Percentiles rank a stretch among this genome's conserved stretches.
These are phyloP conservation scores for Hemichromis elongatus DNA, from an alignment of 2,113 vertebrate genomes.

Conservation along the genomic window DNA sequence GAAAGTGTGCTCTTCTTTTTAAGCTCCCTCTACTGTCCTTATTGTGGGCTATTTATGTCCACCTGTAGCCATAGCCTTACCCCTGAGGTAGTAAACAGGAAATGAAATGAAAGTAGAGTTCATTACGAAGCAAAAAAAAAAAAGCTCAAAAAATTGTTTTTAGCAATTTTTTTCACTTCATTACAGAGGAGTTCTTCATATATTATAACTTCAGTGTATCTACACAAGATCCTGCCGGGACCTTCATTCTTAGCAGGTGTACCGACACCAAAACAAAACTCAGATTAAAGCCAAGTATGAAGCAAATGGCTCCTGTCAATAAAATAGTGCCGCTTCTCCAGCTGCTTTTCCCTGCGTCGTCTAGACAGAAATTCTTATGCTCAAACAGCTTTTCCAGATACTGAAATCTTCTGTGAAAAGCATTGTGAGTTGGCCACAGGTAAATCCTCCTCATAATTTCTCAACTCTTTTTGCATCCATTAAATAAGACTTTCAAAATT, in stretches of 20 bases:
- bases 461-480: neutral
- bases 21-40: neutral
- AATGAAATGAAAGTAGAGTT: neutral
- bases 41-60: neutral
- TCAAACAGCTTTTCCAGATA: constrained; percentile 7
- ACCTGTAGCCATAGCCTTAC: neutral
- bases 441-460: neutral
- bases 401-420: constrained; percentile 16
- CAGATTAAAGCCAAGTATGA: constrained; percentile 17
- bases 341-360: constrained; percentile 23
- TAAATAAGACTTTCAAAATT: neutral
- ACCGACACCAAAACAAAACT: neutral
- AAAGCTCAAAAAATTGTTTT: neutral
- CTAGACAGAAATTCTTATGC: constrained; percentile 45
- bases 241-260: constrained; percentile 14
- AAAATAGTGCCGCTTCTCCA: constrained; percentile 34
- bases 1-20: neutral
- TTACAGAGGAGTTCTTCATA: neutral
- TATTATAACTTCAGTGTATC: neutral
- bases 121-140: neutral
- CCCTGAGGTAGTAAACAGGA: neutral
- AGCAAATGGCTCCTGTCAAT: constrained; percentile 44
- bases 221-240: neutral
- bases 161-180: neutral
- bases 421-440: neutral